Evolutionary conservation across 2,797 vertebrate genomes (phyloP).

Genomic region (Notamacropus eugenii): DNA sequence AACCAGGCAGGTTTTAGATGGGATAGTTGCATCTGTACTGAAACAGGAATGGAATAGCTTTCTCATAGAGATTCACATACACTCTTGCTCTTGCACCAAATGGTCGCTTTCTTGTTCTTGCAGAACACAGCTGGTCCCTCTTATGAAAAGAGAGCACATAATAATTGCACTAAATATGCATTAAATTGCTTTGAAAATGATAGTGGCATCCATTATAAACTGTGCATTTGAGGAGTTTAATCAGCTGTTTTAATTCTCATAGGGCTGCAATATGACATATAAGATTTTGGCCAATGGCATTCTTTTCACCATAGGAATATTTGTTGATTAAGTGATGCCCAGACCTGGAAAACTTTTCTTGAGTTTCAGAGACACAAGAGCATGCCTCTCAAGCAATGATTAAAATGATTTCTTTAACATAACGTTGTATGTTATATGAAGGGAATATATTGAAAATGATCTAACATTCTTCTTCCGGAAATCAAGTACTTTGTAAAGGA

Average conservation of each 20-base stretch:
- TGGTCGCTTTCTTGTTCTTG: slow-evolving; percentile 69
- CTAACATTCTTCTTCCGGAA: slow-evolving; percentile 63
- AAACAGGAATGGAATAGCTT: slow-evolving; percentile 54
- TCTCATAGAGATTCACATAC: slow-evolving; percentile 54
- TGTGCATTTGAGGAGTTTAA: slow-evolving; percentile 75
- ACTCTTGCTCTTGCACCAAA: slow-evolving; percentile 61
- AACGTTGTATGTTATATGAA: slow-evolving; percentile 32
- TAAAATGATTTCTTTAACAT: slow-evolving; percentile 60
- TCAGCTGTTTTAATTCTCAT: slow-evolving; percentile 78
- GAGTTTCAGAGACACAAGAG: slow-evolving; percentile 50
- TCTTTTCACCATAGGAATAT: slow-evolving; percentile 70
- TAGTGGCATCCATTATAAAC: slow-evolving; percentile 77
- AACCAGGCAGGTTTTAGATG: not conserved
- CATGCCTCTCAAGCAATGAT: slow-evolving; percentile 67
- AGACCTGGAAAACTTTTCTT: slow-evolving; percentile 34
- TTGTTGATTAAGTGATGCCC: slow-evolving; percentile 67
- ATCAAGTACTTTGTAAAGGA: slow-evolving; percentile 41
- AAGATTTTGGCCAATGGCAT: slow-evolving; percentile 70
- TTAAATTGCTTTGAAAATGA: slow-evolving; percentile 76
- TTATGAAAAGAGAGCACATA: slow-evolving; percentile 77
- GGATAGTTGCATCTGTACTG: slow-evolving; percentile 11
- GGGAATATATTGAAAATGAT: slow-evolving; percentile 57
- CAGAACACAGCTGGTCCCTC: slow-evolving; percentile 76
- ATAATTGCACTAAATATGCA: slow-evolving; percentile 79
- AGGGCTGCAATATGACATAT: slow-evolving; percentile 63